Conservation (phyloP, 2,888 invertebrate genomes). For the Acanthoscelides obtectus region DNA sequence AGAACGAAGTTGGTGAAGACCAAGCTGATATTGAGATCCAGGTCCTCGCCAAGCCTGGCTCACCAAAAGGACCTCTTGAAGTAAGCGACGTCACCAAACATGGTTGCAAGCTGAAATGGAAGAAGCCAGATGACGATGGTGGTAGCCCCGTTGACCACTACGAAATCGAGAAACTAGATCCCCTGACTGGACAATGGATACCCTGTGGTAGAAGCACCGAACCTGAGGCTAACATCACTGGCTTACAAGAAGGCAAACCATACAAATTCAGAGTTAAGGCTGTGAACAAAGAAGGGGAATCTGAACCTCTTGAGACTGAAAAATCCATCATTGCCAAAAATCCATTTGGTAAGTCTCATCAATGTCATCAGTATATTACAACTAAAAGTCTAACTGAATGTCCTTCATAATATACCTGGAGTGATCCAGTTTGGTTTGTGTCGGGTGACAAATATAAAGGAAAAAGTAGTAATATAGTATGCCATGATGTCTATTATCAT, state of each 20-base stretch:
- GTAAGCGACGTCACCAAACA: constrained; percentile 87
- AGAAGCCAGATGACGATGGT: constrained; percentile 94
- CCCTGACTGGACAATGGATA: constrained; percentile 88
- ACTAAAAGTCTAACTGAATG: too few relatives aligned
- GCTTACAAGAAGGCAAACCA: constrained; percentile 89
- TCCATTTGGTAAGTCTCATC: constrained; percentile 75
- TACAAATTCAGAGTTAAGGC: constrained; percentile 98
- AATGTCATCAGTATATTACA: neutral
- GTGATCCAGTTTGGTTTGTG: too few relatives aligned
- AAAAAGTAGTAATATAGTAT: too few relatives aligned
- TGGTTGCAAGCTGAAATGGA: constrained; percentile 87
- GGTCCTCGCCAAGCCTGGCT: constrained; percentile 71
- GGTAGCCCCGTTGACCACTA: constrained; percentile 92
- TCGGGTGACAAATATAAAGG: too few relatives aligned
- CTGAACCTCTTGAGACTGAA: constrained; percentile 92
- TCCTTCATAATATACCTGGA: too few relatives aligned
- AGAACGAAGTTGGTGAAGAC: constrained; percentile 91
- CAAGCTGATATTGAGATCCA: constrained; percentile 86
- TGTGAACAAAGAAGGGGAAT: constrained; percentile 97
- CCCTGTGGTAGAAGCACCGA: constrained; percentile 84
- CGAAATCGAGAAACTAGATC: constrained; percentile 93
- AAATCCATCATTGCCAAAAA: constrained; percentile 95
- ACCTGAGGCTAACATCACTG: constrained; percentile 77
- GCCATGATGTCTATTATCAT: too few relatives aligned
- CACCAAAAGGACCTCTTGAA: constrained; percentile 82